Conservation (phyloP, 2,797 vertebrate species). For the Tinamus major region DNA sequence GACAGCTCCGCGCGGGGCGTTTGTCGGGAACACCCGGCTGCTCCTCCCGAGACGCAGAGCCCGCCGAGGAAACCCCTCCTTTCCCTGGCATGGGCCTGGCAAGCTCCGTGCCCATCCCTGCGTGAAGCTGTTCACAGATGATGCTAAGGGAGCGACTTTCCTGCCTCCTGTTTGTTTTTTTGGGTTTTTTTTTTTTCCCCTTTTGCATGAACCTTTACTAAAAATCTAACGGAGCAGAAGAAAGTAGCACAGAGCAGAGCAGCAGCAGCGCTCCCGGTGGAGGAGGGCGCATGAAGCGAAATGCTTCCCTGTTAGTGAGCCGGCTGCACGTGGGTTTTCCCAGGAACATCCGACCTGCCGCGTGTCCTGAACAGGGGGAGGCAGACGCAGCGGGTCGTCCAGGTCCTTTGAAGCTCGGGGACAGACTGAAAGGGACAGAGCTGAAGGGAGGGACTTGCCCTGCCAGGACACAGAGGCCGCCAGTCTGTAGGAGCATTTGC, state of each 20-base stretch:
- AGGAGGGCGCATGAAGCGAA: neutral
- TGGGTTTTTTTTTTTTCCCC: too few relatives aligned
- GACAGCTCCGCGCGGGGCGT: neutral
- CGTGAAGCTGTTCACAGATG: conserved; percentile 26
- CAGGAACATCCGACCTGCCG: neutral
- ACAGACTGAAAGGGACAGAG: neutral
- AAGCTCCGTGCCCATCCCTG: neutral
- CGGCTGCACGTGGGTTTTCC: neutral
- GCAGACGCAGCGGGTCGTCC: rapidly evolving
- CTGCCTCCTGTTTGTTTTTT: neutral
- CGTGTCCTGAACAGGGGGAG: neutral
- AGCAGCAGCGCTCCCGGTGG: neutral
- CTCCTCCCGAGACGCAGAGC: neutral
- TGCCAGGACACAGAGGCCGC: neutral
- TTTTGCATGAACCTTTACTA: neutral
- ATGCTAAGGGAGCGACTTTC: neutral
- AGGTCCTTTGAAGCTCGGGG: neutral
- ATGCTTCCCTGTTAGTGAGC: neutral
- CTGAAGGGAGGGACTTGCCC: neutral
- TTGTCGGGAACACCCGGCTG: conserved; percentile 21
- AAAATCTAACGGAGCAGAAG: neutral
- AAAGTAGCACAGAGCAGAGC: neutral
- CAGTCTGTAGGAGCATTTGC: too few relatives aligned
- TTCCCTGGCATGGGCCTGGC: neutral
- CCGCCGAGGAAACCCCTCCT: neutral